Evolutionary conservation across 1,140 invertebrate genomes (phyloP), one percentile per base, ranked within the genome.

Genomic region (Sweltsa coloradensis): DNA sequence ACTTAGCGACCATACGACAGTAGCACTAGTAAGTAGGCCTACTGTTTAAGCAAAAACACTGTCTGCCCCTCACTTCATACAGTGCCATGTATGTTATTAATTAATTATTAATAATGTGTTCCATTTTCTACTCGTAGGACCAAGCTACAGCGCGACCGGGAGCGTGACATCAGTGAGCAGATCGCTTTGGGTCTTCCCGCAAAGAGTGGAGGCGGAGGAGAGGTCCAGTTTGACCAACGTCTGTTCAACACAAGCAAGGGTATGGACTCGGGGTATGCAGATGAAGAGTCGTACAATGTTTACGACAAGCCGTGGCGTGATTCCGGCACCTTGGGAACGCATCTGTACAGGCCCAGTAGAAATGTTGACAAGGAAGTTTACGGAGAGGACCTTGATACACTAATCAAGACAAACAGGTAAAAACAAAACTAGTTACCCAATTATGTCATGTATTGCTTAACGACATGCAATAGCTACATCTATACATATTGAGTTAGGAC

Each of bases 111-210:
- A 5, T 22, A 21, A 14, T 27, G 16, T 41, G 5, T 41, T 5
- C 6, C 13, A 13, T 14, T n/a, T n/a, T 14, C 25, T 44, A 14
- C 29, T 64, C 64, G n/a, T 53, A 78, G 79, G 49, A 84, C 86
- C 4, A 85, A 89, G 57, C 62, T 97, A 42, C 89, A 93, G 56
- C 74, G 85, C 24, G 90, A 97, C 57, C 72, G 91, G 3, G 97
- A 99, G 56, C 76, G 96, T 19, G 97, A 99, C 63, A 96, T 99
- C 46, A 96, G 90, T 50, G 96, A 99, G 63, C 91, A 98, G 71
- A 98, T 99, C 58, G 97, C 96, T 1, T 70, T 99, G 4, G 96
- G 95, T 3, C 64, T 98, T 61, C 96, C 96, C 0, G 89, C 91
- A 3, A 91, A 92, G 58, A 75, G 76, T 4, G 59, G 70, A 23